Evolutionary conservation across 1,140 invertebrate species (phyloP).

Genomic region (Lysiphlebus fabarum): DNA sequence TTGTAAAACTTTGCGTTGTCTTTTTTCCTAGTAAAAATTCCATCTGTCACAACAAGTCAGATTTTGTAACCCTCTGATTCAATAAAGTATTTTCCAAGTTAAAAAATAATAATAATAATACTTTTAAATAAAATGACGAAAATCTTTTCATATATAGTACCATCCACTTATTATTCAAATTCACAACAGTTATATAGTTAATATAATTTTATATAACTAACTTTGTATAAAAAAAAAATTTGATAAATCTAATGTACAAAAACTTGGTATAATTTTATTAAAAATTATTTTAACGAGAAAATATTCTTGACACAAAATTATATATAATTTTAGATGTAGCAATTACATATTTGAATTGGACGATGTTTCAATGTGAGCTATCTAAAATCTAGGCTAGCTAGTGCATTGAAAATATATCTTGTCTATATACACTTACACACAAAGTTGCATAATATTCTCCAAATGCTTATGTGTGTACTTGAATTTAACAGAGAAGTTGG

Average conservation of each 20-base stretch:
- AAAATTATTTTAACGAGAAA: no score
- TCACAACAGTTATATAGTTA: no score
- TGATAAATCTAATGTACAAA: not conserved
- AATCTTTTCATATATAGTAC: no score
- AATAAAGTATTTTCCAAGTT: no score
- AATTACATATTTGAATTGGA: conserved; percentile 8
- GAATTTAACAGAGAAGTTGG: not conserved
- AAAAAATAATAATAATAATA: no score
- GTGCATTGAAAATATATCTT: conserved; percentile 2
- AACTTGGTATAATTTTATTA: not conserved
- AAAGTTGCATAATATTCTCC: not conserved
- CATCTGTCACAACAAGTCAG: no score
- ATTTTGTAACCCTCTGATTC: no score
- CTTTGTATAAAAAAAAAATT: not conserved
- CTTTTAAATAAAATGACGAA: no score
- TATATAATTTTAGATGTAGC: not conserved
- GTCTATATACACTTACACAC: no score
- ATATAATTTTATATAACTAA: no score
- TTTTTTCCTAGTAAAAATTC: not conserved
- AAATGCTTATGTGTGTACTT: conserved; percentile 1
- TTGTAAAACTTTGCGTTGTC: conserved; percentile 27
- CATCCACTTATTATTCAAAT: no score
- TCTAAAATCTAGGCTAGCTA: not conserved
- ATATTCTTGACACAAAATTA: no score
- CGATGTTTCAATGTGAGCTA: not conserved